Evolutionary conservation across 2,113 vertebrate species (phyloP).

Genomic region (Trematomus loennbergii): DNA sequence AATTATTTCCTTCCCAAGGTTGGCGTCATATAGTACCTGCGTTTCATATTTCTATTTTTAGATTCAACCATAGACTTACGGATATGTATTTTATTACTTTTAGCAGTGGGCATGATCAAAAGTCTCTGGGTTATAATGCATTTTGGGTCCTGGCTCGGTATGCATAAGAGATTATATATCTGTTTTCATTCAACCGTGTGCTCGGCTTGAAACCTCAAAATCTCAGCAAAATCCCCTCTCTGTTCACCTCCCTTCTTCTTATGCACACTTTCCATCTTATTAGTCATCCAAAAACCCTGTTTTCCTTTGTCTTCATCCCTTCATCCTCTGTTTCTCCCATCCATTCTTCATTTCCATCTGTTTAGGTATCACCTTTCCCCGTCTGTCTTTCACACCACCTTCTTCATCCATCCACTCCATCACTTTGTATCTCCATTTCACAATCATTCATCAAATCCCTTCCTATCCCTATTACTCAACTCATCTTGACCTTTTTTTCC

Average conservation of each 20-base stretch:
- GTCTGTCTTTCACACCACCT: constrained; percentile 18
- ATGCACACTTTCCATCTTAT: background rate
- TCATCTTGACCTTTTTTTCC: constrained; percentile 24
- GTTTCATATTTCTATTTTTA: background rate
- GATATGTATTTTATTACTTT: background rate
- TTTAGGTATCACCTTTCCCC: constrained; percentile 25
- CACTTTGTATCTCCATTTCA: constrained; percentile 27
- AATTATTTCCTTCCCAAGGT: background rate
- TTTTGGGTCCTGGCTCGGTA: background rate
- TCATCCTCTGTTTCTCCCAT: background rate
- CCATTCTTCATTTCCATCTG: constrained; percentile 25
- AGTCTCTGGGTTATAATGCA: background rate
- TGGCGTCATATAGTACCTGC: background rate
- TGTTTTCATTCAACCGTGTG: background rate
- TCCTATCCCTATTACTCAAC: background rate
- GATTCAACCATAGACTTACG: background rate
- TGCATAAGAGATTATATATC: background rate
- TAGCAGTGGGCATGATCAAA: background rate
- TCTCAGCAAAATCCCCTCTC: background rate
- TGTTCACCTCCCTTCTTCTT: background rate
- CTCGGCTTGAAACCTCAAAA: background rate
- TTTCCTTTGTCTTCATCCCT: constrained; percentile 3
- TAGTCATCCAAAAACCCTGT: background rate
- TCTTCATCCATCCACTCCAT: constrained; percentile 34
- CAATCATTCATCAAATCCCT: constrained; percentile 31